phyloP scores from a whole-genome alignment of 2,797 vertebrate genomes.

The Neostethus bicornis region DNA sequence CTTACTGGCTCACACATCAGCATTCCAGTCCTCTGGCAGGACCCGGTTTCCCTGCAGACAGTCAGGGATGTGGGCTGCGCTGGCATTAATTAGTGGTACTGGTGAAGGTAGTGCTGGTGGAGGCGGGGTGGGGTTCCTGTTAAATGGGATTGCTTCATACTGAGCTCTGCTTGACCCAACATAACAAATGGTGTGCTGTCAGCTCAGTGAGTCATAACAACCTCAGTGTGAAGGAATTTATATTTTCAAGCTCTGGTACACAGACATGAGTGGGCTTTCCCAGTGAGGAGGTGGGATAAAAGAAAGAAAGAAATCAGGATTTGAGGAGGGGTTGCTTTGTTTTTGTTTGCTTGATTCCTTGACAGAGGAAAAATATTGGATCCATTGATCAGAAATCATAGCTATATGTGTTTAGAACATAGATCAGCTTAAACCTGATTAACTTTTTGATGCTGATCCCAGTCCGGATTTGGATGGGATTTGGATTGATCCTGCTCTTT shows the following conservation, averaged over 20 bases:
- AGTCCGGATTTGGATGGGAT: background rate
- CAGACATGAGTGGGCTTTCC: conserved; percentile 8
- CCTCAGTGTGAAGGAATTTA: conserved; percentile 50
- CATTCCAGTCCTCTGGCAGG: conserved; percentile 67
- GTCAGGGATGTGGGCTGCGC: conserved; percentile 38
- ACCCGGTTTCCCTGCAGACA: conserved; percentile 54
- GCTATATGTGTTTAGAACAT: background rate
- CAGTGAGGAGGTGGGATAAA: too few relatives aligned
- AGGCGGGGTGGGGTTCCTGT: conserved; percentile 8
- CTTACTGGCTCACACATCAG: conserved; percentile 65
- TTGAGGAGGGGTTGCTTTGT: too few relatives aligned
- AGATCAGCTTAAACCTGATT: background rate
- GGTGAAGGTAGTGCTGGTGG: background rate
- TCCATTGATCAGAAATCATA: background rate
- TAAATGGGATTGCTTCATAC: conserved; percentile 22
- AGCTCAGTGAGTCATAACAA: conserved; percentile 22
- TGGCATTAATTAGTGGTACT: conserved; percentile 30
- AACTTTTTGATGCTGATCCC: background rate
- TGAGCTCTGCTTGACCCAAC: conserved; percentile 25
- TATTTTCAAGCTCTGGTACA: conserved; percentile 25
- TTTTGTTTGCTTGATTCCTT: too few relatives aligned
- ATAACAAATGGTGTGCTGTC: conserved; percentile 43
- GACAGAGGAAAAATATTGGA: background rate
- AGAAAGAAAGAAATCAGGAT: too few relatives aligned
- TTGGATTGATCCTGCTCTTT: conserved; percentile 8